Evolutionary conservation across 1,140 invertebrate species (phyloP).

Genomic region (Babylonia areolata): DNA sequence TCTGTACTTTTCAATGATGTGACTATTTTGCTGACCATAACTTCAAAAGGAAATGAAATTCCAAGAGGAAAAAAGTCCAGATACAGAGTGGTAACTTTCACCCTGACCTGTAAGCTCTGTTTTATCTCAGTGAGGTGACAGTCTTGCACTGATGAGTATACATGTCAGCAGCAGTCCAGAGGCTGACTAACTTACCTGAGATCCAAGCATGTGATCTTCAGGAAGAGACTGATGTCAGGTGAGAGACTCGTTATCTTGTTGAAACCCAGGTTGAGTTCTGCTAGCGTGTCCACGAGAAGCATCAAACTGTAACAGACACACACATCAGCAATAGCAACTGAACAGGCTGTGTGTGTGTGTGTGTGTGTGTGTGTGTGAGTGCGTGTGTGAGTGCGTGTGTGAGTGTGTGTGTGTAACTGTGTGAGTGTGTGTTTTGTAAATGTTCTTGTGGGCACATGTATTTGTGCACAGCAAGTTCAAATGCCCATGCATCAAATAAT

Average conservation of each 20-base stretch:
- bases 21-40: too few relatives aligned
- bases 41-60: too few relatives aligned
- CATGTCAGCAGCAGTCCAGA: too few relatives aligned
- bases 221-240: slow-evolving; percentile 81
- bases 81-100: too few relatives aligned
- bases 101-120: too few relatives aligned
- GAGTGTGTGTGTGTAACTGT: not conserved
- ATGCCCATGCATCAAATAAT: too few relatives aligned
- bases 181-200: slow-evolving; percentile 75
- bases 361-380: not conserved
- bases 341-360: not conserved
- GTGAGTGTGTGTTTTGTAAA: not conserved
- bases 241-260: slow-evolving; percentile 83
- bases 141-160: too few relatives aligned
- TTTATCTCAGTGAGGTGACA: too few relatives aligned
- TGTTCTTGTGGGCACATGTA: too few relatives aligned
- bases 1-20: too few relatives aligned
- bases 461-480: too few relatives aligned
- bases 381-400: not conserved
- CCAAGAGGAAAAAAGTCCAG: too few relatives aligned
- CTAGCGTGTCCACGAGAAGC: slow-evolving; percentile 78
- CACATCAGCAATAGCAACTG: not conserved
- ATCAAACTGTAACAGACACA: slow-evolving; percentile 76
- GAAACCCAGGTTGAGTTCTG: slow-evolving; percentile 83
- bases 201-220: slow-evolving; percentile 84